phyloP scores from a whole-genome alignment of 2,797 vertebrate species.

The Lepilemur ruficaudatus region DNA sequence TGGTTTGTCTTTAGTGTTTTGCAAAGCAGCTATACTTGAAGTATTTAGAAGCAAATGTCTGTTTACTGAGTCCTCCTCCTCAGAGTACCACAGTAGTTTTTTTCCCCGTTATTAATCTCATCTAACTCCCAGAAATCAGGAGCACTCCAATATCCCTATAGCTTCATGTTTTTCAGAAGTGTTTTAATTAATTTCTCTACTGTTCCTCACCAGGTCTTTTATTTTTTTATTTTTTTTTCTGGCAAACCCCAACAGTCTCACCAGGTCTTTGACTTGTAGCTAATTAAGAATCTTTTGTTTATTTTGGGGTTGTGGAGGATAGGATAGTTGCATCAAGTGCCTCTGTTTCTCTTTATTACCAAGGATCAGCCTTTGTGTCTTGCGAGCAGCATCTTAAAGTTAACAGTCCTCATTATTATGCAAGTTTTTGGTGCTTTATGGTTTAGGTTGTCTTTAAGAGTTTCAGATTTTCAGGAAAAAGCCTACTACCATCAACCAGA shows the following conservation, averaged over 20 bases:
- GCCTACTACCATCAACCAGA: not conserved
- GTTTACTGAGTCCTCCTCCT: not conserved
- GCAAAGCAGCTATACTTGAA: slow-evolving; percentile 11
- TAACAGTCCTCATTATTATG: slow-evolving; percentile 18
- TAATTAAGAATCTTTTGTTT: slow-evolving; percentile 32
- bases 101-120: not conserved
- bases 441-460: slow-evolving; percentile 47
- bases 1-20: slow-evolving; percentile 34
- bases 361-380: not conserved
- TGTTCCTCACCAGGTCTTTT: not conserved
- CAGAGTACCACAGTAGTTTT: not conserved
- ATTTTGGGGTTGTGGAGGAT: not conserved
- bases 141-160: not conserved
- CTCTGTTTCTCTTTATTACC: not conserved
- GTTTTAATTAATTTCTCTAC: slow-evolving; percentile 39
- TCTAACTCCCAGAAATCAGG: not conserved
- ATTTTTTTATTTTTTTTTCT: no score
- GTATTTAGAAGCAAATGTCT: slow-evolving; percentile 51
- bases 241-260: not conserved
- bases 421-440: slow-evolving; percentile 18
- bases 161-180: slow-evolving; percentile 25
- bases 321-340: slow-evolving; percentile 1
- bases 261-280: not conserved
- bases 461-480: slow-evolving; percentile 27
- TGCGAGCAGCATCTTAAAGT: slow-evolving; percentile 24